These are phyloP conservation scores for Odocoileus hemionus DNA, from an alignment of 2,113 vertebrate species.

Conservation along the genomic window DNA sequence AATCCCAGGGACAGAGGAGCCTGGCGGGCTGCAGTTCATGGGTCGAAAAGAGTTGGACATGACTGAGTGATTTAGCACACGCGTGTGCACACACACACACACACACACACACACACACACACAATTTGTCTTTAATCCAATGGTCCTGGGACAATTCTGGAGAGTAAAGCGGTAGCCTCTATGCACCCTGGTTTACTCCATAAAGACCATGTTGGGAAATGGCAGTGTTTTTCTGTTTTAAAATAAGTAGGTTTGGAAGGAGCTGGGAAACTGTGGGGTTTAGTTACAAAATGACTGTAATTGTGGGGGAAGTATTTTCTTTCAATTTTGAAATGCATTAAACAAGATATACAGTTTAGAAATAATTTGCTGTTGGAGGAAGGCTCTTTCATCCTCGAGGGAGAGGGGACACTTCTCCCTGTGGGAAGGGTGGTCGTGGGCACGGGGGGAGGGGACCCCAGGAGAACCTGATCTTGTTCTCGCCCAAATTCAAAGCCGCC, in stretches of 20 bases:
- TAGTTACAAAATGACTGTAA: conserved; percentile 42
- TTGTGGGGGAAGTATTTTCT: conserved; percentile 42
- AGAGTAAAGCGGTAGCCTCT: background rate
- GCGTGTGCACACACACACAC: background rate
- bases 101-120: background rate
- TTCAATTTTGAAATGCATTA: conserved; percentile 31
- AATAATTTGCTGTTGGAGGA: background rate
- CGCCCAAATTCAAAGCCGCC: accelerated
- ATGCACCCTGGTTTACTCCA: background rate
- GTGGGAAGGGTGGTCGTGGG: background rate
- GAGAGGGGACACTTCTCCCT: accelerated
- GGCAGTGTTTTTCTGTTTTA: conserved; percentile 35
- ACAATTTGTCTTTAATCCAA: background rate
- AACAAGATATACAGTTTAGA: background rate
- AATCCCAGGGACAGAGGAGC: background rate
- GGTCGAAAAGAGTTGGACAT: background rate
- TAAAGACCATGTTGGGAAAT: background rate
- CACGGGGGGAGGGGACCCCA: background rate
- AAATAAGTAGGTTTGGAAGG: conserved; percentile 53
- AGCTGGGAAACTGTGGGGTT: conserved; percentile 13
- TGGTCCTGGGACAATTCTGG: background rate
- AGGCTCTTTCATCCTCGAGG: background rate
- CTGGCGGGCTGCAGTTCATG: background rate
- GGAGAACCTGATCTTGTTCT: background rate
- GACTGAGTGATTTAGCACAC: background rate